Conservation (phyloP, 2,888 invertebrate species). For the Sinhomidia bicolor region DNA sequence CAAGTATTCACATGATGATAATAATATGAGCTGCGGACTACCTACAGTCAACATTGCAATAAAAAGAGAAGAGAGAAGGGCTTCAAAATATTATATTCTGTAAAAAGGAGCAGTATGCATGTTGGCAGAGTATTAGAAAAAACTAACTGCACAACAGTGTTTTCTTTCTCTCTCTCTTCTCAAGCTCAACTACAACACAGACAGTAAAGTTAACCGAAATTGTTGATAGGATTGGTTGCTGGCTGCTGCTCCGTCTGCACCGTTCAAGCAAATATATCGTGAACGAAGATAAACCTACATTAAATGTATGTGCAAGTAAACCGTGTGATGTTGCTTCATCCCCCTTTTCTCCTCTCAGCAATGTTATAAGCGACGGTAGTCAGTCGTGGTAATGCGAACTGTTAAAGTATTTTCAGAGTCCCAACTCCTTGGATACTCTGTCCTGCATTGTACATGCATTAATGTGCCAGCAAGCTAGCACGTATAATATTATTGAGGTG, state of each 20-base stretch:
- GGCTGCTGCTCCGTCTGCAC: neutral
- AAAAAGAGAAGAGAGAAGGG: neutral
- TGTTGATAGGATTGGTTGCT: slow-evolving; percentile 21
- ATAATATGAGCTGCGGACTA: neutral
- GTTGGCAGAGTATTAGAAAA: neutral
- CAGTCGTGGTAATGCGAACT: neutral
- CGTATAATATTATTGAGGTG: neutral
- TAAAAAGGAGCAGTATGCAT: slow-evolving; percentile 3
- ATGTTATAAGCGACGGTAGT: slow-evolving; percentile 2
- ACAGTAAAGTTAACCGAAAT: slow-evolving; percentile 36
- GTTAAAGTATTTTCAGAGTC: neutral
- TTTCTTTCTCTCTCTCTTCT: neutral
- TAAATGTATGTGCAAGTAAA: slow-evolving; percentile 10
- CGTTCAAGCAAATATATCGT: too few species aligned
- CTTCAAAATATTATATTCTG: slow-evolving; percentile 5
- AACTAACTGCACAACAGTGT: slow-evolving; percentile 4
- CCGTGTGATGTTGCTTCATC: neutral
- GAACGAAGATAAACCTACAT: too few species aligned
- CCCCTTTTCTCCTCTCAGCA: slow-evolving; percentile 22
- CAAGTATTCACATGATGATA: neutral
- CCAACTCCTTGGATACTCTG: neutral
- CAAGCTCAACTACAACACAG: neutral
- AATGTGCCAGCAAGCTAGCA: neutral
- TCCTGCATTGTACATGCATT: neutral
- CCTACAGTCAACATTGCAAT: neutral